phyloP scores from a whole-genome alignment of 2,113 vertebrate genomes.

The Pycnonotus jocosus region DNA sequence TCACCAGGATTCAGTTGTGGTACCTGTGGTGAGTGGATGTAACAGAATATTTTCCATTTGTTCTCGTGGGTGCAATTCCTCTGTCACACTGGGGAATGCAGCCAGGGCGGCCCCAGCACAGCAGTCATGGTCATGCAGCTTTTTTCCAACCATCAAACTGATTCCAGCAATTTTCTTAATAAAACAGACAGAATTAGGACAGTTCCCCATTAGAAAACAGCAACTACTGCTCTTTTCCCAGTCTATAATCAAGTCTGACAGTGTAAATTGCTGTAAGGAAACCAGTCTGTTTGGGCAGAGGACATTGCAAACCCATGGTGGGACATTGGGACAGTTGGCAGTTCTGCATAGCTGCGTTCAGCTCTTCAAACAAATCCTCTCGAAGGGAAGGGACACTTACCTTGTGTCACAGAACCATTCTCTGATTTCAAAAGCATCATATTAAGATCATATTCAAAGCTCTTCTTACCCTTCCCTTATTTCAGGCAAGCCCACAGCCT shows the following conservation, averaged over 20 bases:
- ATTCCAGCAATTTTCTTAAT: background rate
- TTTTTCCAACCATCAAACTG: background rate
- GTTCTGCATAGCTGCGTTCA: background rate
- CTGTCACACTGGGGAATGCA: accelerated
- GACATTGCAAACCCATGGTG: background rate
- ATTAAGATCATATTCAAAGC: background rate
- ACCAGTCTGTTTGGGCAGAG: background rate
- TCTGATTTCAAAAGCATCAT: background rate
- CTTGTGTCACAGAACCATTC: background rate
- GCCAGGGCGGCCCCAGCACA: background rate
- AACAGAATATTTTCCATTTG: background rate
- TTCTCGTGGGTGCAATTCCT: accelerated
- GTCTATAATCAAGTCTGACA: background rate
- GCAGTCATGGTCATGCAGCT: accelerated
- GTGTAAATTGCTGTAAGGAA: background rate
- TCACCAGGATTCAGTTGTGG: accelerated
- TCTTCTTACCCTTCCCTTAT: background rate
- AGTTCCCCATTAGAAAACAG: background rate
- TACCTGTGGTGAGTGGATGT: background rate
- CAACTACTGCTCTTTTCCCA: background rate
- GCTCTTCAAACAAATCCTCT: background rate
- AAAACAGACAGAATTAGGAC: background rate
- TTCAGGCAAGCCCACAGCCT: background rate
- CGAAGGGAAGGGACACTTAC: background rate
- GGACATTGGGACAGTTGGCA: accelerated